Conservation (phyloP, 2,113 vertebrate species). For the Oryzias woworae region DNA sequence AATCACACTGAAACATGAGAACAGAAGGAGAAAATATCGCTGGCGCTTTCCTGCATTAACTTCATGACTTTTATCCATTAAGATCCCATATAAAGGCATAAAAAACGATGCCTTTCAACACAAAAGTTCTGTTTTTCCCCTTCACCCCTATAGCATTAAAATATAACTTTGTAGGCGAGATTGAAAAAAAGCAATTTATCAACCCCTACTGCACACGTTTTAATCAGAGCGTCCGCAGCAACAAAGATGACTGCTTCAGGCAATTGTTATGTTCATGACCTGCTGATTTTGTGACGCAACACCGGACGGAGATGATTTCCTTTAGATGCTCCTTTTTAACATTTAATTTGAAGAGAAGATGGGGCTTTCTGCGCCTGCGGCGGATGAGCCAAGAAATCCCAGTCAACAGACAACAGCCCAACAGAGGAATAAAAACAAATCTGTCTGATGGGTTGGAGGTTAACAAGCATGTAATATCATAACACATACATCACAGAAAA, state of each 20-base stretch:
- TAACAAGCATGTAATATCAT: not conserved
- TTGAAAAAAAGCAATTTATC: conserved; percentile 8
- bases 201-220: conserved; percentile 1
- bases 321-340: conserved; percentile 6
- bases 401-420: not conserved
- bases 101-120: not conserved
- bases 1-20: not conserved
- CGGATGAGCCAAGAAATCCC: not conserved
- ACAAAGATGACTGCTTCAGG: conserved; percentile 3
- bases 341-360: conserved; percentile 13
- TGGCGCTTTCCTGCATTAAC: not conserved
- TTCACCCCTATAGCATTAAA: not conserved
- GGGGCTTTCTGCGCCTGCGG: not conserved
- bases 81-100: not conserved
- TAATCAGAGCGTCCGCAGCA: conserved; percentile 4
- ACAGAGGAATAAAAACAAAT: conserved; percentile 1
- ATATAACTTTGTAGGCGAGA: conserved; percentile 4
- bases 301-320: not conserved
- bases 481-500: not conserved
- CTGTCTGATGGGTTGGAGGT: not conserved
- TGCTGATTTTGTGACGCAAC: conserved; percentile 11
- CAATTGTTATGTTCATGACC: conserved; percentile 14
- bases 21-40: not conserved
- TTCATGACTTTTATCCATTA: not conserved
- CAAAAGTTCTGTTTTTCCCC: not conserved